phyloP scores from a whole-genome alignment of 2,888 invertebrate species.

The Scaptomyza tumidula region DNA sequence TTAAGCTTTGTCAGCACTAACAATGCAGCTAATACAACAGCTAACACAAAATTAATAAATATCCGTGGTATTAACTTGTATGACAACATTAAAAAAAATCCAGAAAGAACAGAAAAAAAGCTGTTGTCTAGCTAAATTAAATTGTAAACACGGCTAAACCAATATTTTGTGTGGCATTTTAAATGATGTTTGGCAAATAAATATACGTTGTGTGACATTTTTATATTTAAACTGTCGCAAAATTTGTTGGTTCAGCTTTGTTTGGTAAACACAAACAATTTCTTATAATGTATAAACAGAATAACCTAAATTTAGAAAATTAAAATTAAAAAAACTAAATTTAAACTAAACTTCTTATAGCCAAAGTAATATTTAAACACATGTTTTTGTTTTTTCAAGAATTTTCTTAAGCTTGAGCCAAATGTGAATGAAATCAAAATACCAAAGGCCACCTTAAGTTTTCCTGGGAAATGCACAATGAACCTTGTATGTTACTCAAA shows the following conservation, averaged over 20 bases:
- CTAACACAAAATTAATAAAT: slow-evolving; percentile 17
- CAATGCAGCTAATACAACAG: neutral
- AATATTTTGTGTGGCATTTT: slow-evolving; percentile 15
- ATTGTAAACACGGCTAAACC: slow-evolving; percentile 17
- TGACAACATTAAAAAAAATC: slow-evolving; percentile 4
- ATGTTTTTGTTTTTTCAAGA: neutral
- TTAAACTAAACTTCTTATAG: neutral
- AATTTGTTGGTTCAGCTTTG: neutral
- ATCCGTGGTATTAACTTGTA: neutral
- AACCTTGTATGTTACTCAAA: neutral
- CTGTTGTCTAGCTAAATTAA: slow-evolving; percentile 3
- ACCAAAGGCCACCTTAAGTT: neutral
- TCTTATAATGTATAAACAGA: neutral
- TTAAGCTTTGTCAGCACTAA: neutral
- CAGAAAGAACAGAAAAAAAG: neutral
- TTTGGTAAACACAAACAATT: neutral
- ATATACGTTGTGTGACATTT: neutral
- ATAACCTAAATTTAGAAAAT: neutral
- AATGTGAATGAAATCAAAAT: slow-evolving; percentile 13
- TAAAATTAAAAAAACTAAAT: neutral
- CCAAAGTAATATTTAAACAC: neutral
- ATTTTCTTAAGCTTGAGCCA: neutral
- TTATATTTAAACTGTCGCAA: neutral
- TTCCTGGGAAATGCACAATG: neutral
- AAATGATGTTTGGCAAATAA: slow-evolving; percentile 1